A percentile compares a stretch with the other conserved stretches of the same genome.
Conservation (phyloP, 2,888 invertebrate species). For the Halictus ligatus region DNA sequence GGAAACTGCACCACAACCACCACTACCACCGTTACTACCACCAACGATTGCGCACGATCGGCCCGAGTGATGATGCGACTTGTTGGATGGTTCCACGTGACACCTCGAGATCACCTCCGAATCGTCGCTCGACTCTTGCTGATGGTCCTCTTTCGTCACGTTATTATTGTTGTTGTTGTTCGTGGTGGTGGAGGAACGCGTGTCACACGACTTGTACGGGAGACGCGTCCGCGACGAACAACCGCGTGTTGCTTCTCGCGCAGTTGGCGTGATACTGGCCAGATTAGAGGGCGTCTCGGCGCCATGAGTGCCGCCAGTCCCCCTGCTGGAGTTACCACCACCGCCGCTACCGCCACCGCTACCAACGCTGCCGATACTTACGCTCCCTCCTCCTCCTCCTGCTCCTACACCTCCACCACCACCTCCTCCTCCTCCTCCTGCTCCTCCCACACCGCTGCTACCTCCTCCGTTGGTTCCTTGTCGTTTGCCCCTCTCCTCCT, state of each 20-base stretch:
- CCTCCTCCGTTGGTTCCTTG: constrained; percentile 77
- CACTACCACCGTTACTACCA: constrained; percentile 32
- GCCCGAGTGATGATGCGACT: constrained; percentile 57
- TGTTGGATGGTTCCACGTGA: constrained; percentile 49
- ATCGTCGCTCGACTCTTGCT: constrained; percentile 57
- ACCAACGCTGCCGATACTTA: constrained; percentile 63
- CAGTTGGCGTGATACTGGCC: constrained; percentile 82
- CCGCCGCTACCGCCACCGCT: constrained; percentile 65
- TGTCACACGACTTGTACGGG: constrained; percentile 71
- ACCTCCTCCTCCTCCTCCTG: constrained; percentile 65
- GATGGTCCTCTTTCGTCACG: constrained; percentile 62
- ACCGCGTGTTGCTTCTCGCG: constrained; percentile 81
- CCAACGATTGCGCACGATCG: constrained; percentile 30
- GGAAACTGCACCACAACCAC: constrained; percentile 29
- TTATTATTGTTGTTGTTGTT: constrained; percentile 53
- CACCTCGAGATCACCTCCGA: constrained; percentile 53
- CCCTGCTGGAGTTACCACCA: constrained; percentile 74
- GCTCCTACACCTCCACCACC: constrained; percentile 64
- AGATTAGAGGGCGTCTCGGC: constrained; percentile 81
- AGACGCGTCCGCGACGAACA: constrained; percentile 72
- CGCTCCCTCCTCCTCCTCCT: constrained; percentile 64
- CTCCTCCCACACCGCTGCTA: constrained; percentile 59
- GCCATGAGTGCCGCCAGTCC: constrained; percentile 75
- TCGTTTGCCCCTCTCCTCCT: constrained; percentile 75
- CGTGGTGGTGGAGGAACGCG: constrained; percentile 42